Percentiles rank a stretch among this genome's conserved stretches.
Conservation (phyloP, 2,888 invertebrate genomes). For the Cheilosia grossa region DNA sequence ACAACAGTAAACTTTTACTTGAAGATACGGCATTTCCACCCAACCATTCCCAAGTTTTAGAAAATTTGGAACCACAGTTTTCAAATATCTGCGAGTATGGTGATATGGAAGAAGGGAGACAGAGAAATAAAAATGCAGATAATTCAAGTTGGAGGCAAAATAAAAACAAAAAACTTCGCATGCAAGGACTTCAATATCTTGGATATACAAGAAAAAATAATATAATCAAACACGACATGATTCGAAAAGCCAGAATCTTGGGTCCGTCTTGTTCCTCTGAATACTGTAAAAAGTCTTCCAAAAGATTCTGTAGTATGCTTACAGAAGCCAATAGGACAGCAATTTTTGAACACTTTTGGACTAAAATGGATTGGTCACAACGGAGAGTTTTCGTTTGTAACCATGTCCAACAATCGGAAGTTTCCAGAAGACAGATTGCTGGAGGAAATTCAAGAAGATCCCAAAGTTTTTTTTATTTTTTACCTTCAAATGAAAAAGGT, state of each 20-base stretch:
- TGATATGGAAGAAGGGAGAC: constrained; percentile 1
- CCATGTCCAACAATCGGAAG: too few species aligned
- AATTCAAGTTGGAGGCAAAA: not conserved
- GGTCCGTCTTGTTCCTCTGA: too few species aligned
- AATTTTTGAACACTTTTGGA: too few species aligned
- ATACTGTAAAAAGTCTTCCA: too few species aligned
- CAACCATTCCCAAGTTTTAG: not conserved
- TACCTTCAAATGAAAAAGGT: too few species aligned
- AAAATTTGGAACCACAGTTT: not conserved
- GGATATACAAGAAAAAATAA: constrained; percentile 5
- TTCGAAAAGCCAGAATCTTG: constrained; percentile 14
- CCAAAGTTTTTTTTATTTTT: too few species aligned
- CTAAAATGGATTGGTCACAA: too few species aligned
- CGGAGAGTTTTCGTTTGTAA: too few species aligned
- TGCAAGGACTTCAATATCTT: constrained; percentile 7
- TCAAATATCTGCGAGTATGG: constrained; percentile 2
- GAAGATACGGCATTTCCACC: too few species aligned
- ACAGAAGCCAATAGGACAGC: constrained; percentile 4
- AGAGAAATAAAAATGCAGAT: not conserved
- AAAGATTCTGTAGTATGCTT: constrained; percentile 3
- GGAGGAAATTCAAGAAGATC: too few species aligned
- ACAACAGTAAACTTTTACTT: too few species aligned
- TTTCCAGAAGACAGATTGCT: too few species aligned
- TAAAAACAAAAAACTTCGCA: not conserved
- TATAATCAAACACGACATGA: constrained; percentile 12